Evolutionary conservation across 1,140 invertebrate genomes (phyloP).

Genomic region (Zaprionus capensis): DNA sequence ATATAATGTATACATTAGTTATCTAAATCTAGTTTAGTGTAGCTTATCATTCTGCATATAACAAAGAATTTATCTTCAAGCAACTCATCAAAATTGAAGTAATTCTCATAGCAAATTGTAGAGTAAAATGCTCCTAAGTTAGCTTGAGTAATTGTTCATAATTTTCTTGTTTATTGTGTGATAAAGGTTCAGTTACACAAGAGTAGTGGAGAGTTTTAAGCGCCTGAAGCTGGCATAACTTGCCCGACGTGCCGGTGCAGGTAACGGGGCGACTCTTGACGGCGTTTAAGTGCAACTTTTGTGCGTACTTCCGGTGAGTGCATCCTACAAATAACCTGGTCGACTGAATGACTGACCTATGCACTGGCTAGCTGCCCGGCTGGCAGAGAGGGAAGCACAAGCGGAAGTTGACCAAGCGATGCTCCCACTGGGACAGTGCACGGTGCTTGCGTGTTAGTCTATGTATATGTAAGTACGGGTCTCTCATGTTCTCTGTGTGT

Average conservation of each 20-base stretch:
- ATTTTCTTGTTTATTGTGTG: slow-evolving; percentile 15
- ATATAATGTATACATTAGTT: too few species aligned
- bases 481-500: neutral
- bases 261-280: slow-evolving; percentile 16
- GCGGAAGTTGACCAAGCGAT: slow-evolving; percentile 69
- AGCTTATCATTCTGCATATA: too few species aligned
- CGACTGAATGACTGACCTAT: slow-evolving; percentile 14
- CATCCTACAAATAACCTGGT: slow-evolving; percentile 24
- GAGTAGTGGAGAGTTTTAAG: slow-evolving; percentile 20
- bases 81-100: neutral
- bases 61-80: too few species aligned
- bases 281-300: slow-evolving; percentile 60
- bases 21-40: too few species aligned
- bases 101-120: neutral
- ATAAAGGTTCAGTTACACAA: neutral
- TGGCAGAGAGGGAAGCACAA: slow-evolving; percentile 2
- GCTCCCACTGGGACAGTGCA: slow-evolving; percentile 14
- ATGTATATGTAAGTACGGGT: slow-evolving; percentile 3
- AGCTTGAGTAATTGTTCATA: slow-evolving; percentile 1
- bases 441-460: slow-evolving; percentile 3
- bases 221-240: slow-evolving; percentile 30
- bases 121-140: neutral
- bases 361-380: neutral
- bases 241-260: neutral
- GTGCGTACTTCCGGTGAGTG: slow-evolving; percentile 60